Base-by-base conservation (phyloP, 2,797 vertebrate species). In the Poecilia gillii region DNA sequence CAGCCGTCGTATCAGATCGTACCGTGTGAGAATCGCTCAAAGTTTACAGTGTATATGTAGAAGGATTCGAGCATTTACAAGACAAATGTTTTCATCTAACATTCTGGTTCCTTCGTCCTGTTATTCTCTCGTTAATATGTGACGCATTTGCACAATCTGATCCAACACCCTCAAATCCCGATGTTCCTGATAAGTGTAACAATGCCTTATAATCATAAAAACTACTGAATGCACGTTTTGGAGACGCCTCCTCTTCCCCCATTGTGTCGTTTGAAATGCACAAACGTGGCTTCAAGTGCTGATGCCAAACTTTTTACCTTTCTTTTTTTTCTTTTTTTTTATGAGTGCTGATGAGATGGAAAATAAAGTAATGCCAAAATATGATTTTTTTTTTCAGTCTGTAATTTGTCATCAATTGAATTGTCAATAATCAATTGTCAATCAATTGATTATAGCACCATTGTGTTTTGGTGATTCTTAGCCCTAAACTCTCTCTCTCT, bases 191-290 rank as follows among this genome's bases (percentile, higher is more conserved):
- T 85, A 91, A 90, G 84, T 93, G 94, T 95, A 95, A 96, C 92
- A 96, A 96, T 97, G 97, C 97, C 97, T 98, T 97, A 97, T 95
- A 83, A 84, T 86, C 85, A 91, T 90, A 94, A 91, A 93, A 96
- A 96, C 96, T 97, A 96, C 96, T 96, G 96, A 96, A 95, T 96
- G 96, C 91, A 92, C 90, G 81, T 91, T 86, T 75, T 68, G 66
- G 86, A 92, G 90, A 81, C 85, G 84, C 64, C 33, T 5, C 64
- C 36, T 23, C 6, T 90, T 89, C 12, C 73, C 51, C 25, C 92
- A 90, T 93, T 79, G 90, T 88, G 87, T 87, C 84, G 78, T 92
- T 84, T 84, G 90, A 92, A 78, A 89, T 83, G 87, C 85, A 93
- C 93, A 91, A 92, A 84, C 87, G 91, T 95, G 93, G 92, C 96